Evolutionary conservation across 35 echinoderm and acorn worm genomes (phyloP).

Genomic region (Hemicentrotus pulcherrimus): DNA sequence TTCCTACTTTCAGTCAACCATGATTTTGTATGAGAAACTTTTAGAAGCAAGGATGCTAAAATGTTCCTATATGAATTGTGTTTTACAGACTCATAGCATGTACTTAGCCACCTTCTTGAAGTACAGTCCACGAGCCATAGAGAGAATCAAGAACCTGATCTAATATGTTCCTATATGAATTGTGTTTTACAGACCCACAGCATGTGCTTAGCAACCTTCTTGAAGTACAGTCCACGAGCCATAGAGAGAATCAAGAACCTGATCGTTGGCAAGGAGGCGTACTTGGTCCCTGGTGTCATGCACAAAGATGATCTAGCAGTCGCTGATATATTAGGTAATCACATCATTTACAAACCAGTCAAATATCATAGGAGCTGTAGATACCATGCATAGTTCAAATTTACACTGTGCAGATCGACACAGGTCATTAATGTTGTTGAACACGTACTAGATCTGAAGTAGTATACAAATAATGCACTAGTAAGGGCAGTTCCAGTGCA

Average conservation of each 20-base stretch:
- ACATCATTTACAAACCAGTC: no score
- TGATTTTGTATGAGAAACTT: no score
- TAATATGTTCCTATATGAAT: neutral
- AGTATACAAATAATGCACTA: no score
- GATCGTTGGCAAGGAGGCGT: constrained; percentile 84
- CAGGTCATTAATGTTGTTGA: no score
- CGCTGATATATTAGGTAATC: constrained; percentile 69
- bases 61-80: neutral
- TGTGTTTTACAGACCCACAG: constrained; percentile 73
- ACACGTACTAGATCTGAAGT: no score
- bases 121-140: constrained; percentile 87
- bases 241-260: constrained; percentile 89
- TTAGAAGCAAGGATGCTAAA: neutral
- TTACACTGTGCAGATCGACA: no score
- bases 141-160: constrained; percentile 85
- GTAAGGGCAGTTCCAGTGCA: no score
- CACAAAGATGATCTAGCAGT: constrained; percentile 91
- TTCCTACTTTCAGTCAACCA: no score
- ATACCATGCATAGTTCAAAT: no score
- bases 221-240: constrained; percentile 94
- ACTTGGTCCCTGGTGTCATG: constrained; percentile 94
- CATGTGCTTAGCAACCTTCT: constrained; percentile 90
- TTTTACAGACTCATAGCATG: constrained; percentile 87
- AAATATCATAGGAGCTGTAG: no score
- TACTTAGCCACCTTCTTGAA: constrained; percentile 90